Conservation (phyloP, 1,140 invertebrate genomes). For the Meloidogyne hapla region DNA sequence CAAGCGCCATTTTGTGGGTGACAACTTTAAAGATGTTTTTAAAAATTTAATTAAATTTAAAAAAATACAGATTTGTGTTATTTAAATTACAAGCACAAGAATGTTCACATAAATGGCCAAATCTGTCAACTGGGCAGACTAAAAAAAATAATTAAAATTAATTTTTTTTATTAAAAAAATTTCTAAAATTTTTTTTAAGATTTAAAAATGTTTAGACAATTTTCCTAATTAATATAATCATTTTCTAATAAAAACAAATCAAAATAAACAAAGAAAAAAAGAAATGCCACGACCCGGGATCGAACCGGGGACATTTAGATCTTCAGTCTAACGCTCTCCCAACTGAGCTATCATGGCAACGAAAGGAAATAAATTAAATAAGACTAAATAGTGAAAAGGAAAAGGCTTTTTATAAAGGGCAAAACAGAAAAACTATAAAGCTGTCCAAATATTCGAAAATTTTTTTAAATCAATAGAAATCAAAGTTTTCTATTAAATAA, state of each 20-base stretch:
- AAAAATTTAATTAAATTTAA: not conserved
- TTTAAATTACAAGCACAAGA: constrained; percentile 50
- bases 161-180: not conserved
- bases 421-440: no score
- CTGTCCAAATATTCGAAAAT: no score
- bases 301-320: constrained; percentile 68
- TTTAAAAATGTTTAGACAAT: not conserved
- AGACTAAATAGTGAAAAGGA: not conserved
- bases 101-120: constrained; percentile 67
- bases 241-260: not conserved
- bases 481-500: no score
- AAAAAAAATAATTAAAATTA: constrained; percentile 25
- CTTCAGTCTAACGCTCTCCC: constrained; percentile 69
- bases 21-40: constrained; percentile 67
- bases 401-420: no score
- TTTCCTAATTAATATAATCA: not conserved
- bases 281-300: constrained; percentile 60
- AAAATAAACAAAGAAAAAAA: not conserved
- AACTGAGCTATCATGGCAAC: constrained; percentile 61
- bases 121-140: constrained; percentile 68
- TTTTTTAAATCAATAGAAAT: not conserved
- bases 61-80: constrained; percentile 50
- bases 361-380: not conserved
- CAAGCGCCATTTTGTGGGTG: constrained; percentile 79
- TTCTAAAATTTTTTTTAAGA: not conserved